phyloP scores from a whole-genome alignment of 35 echinoderm and acorn worm genomes.

The Apostichopus californicus region DNA sequence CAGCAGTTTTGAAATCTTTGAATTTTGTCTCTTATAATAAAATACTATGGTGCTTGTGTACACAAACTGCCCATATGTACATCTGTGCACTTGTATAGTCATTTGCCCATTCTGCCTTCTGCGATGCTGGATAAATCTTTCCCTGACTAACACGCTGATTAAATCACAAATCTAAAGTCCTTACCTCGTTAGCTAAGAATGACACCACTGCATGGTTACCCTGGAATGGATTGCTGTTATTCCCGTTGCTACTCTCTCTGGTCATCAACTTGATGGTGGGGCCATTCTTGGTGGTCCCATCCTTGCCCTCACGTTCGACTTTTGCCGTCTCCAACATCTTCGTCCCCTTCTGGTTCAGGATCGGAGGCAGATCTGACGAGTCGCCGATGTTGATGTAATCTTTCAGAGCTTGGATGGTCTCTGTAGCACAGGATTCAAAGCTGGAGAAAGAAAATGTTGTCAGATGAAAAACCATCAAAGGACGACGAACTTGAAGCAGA shows the following conservation, averaged over 20 bases:
- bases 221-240: constrained; percentile 42
- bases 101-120: too few relatives aligned
- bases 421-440: constrained; percentile 74
- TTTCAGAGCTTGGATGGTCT: constrained; percentile 76
- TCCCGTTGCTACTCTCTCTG: constrained; percentile 51
- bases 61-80: too few relatives aligned
- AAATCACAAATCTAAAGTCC: not conserved
- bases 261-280: constrained; percentile 73
- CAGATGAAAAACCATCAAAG: not conserved
- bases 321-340: constrained; percentile 22
- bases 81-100: too few relatives aligned
- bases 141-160: too few relatives aligned
- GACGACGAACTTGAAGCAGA: too few relatives aligned
- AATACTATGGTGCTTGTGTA: too few relatives aligned
- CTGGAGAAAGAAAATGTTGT: constrained; percentile 6
- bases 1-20: too few relatives aligned
- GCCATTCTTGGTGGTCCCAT: constrained; percentile 41
- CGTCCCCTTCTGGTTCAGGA: not conserved
- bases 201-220: constrained; percentile 60
- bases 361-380: constrained; percentile 59
- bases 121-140: too few relatives aligned
- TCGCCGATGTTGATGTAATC: constrained; percentile 79
- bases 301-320: constrained; percentile 46
- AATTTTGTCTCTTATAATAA: too few relatives aligned
- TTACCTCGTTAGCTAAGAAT: constrained; percentile 82